These are phyloP conservation scores for Brachystomella parvula DNA, from an alignment of 1,140 invertebrate species.

Conservation along the genomic window DNA sequence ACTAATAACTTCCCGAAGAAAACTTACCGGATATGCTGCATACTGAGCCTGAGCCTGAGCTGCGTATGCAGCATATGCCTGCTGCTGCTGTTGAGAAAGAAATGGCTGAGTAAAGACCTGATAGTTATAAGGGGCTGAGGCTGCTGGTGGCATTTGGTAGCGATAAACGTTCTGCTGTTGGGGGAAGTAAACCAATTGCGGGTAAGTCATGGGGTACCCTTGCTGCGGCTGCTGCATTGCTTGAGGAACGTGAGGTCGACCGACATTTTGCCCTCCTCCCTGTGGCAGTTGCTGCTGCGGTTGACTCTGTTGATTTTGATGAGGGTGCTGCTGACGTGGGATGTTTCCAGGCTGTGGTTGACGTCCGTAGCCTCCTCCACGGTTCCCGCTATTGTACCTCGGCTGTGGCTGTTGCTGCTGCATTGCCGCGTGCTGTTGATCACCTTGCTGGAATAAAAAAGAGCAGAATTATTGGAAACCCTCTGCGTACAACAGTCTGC, in stretches of 20 bases:
- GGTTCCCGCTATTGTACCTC: not conserved
- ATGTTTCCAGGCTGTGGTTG: conserved; percentile 11
- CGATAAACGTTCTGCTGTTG: not conserved
- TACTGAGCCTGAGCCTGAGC: too few relatives aligned
- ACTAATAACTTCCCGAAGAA: too few relatives aligned
- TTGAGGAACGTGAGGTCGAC: conserved; percentile 8
- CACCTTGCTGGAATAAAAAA: conserved; percentile 1
- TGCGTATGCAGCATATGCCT: too few relatives aligned
- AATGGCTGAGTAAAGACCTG: too few relatives aligned
- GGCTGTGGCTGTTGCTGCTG: conserved; percentile 5
- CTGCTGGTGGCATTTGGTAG: not conserved
- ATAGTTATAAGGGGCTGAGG: too few relatives aligned
- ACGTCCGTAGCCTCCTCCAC: conserved; percentile 8
- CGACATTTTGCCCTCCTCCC: not conserved
- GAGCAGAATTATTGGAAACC: conserved; percentile 13
- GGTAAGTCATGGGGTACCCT: not conserved
- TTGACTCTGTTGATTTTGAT: not conserved
- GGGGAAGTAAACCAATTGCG: not conserved
- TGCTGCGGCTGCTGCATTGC: conserved; percentile 17
- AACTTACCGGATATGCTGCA: too few relatives aligned
- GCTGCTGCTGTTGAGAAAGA: too few relatives aligned
- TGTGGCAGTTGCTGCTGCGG: conserved; percentile 26
- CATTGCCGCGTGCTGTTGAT: conserved; percentile 22
- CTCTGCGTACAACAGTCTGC: too few relatives aligned
- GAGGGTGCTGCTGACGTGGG: conserved; percentile 6